Evolutionary conservation across 1,140 invertebrate genomes (phyloP).

Genomic region (Rhyacophila brunnea): DNA sequence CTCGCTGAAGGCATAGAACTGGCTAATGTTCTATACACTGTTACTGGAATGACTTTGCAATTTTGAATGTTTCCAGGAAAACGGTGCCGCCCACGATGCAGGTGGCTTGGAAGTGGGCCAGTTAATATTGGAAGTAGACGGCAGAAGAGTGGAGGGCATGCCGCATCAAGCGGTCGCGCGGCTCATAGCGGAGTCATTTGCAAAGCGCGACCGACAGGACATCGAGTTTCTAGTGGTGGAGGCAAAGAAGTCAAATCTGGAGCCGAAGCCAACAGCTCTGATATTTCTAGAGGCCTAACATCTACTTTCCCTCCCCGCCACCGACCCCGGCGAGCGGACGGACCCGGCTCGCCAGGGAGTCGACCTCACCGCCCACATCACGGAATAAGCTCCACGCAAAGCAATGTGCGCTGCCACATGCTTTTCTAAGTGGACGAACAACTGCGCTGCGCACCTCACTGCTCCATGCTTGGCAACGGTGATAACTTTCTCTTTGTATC

Average conservation of each 20-base stretch:
- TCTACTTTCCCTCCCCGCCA: conserved; percentile 75
- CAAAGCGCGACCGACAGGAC: conserved; percentile 78
- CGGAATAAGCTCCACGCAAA: conserved; percentile 52
- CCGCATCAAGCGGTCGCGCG: conserved; percentile 81
- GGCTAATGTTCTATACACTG: no score
- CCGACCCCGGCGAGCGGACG: conserved; percentile 66
- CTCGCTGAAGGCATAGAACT: no score
- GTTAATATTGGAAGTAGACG: conserved; percentile 90
- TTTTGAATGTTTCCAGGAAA: conserved; percentile 85
- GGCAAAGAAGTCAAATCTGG: conserved; percentile 85
- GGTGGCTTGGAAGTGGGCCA: conserved; percentile 91
- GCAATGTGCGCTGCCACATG: conserved; percentile 57
- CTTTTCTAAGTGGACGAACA: conserved; percentile 45
- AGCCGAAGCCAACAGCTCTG: conserved; percentile 81
- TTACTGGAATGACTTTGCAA: no score
- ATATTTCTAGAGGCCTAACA: conserved; percentile 88
- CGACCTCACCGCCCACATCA: conserved; percentile 61
- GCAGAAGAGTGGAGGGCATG: conserved; percentile 80
- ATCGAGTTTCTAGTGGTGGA: conserved; percentile 89
- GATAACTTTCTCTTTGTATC: no score
- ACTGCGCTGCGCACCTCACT: conserved; percentile 22
- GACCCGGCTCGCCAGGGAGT: conserved; percentile 56
- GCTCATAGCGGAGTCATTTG: conserved; percentile 86
- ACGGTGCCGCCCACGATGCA: conserved; percentile 89
- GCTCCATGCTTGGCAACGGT: conserved; percentile 12